A percentile compares a stretch with the other conserved stretches of the same genome.
Evolutionary conservation across 2,888 invertebrate species (phyloP).

Genomic region (Ormyrus nitidulus): DNA sequence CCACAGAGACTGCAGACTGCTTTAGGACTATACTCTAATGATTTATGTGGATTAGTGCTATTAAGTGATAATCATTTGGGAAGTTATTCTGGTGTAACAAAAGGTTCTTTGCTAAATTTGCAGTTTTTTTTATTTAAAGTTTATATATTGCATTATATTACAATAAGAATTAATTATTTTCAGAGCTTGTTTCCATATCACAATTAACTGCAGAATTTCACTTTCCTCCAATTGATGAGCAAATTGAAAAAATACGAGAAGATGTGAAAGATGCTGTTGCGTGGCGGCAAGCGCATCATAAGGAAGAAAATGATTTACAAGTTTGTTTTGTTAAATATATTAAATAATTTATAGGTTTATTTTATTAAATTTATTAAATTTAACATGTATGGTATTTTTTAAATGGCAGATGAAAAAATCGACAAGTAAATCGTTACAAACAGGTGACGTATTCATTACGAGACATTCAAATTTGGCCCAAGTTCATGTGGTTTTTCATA

Average conservation of each 20-base stretch:
- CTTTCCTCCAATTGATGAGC: constrained; percentile 90
- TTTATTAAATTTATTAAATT: constrained; percentile 15
- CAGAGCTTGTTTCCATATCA: constrained; percentile 84
- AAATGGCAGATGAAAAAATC: constrained; percentile 70
- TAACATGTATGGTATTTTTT: constrained; percentile 32
- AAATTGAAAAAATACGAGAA: constrained; percentile 84
- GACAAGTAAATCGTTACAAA: constrained; percentile 81
- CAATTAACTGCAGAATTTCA: constrained; percentile 95
- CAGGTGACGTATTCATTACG: constrained; percentile 91
- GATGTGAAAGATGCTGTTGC: constrained; percentile 79
- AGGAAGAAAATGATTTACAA: constrained; percentile 70
- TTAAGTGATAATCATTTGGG: constrained; percentile 83
- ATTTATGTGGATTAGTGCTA: constrained; percentile 91
- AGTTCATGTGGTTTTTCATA: constrained; percentile 96
- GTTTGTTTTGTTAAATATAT: constrained; percentile 57
- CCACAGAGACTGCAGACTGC: constrained; percentile 94
- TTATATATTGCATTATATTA: constrained; percentile 18
- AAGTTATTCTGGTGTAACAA: constrained; percentile 80
- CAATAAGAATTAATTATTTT: constrained; percentile 58
- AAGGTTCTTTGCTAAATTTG: constrained; percentile 74
- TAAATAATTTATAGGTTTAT: constrained; percentile 4
- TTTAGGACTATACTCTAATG: constrained; percentile 93
- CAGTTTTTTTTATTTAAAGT: constrained; percentile 7
- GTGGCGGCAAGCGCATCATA: constrained; percentile 72
- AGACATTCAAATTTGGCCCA: constrained; percentile 95